These are phyloP conservation scores for Leucania comma DNA, from an alignment of 2,888 invertebrate genomes.

Conservation along the genomic window DNA sequence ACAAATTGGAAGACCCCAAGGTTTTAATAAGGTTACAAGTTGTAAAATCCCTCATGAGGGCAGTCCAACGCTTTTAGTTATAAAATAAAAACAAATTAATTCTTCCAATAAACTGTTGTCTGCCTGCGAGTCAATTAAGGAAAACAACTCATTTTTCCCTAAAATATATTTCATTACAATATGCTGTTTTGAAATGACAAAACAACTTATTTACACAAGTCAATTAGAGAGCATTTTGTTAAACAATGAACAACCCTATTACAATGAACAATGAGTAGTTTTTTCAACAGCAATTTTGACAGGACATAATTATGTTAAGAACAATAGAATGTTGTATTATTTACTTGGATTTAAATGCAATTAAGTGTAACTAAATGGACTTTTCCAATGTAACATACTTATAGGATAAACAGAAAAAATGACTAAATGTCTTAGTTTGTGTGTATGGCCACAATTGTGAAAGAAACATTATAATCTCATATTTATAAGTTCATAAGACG, in stretches of 20 bases:
- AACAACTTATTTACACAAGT: slow-evolving; percentile 40
- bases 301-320: slow-evolving; percentile 18
- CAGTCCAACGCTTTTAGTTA: slow-evolving; percentile 47
- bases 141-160: slow-evolving; percentile 48
- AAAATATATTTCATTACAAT: slow-evolving; percentile 12
- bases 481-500: slow-evolving; percentile 41
- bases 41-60: slow-evolving; percentile 57
- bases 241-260: slow-evolving; percentile 16
- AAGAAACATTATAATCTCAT: slow-evolving; percentile 14
- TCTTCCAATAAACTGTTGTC: slow-evolving; percentile 40
- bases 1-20: slow-evolving; percentile 33
- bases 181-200: slow-evolving; percentile 22
- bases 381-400: slow-evolving; percentile 1
- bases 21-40: slow-evolving; percentile 42
- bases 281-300: slow-evolving; percentile 22
- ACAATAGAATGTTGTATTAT: not conserved
- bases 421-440: not conserved
- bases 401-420: slow-evolving; percentile 1
- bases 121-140: slow-evolving; percentile 37
- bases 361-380: slow-evolving; percentile 30
- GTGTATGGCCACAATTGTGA: not conserved
- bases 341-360: slow-evolving; percentile 7
- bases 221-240: slow-evolving; percentile 49
- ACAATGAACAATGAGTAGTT: not conserved
- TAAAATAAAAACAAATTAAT: slow-evolving; percentile 39